Conservation (phyloP, 35 echinoderm and acorn worm species). For the Chiridota heheva region DNA sequence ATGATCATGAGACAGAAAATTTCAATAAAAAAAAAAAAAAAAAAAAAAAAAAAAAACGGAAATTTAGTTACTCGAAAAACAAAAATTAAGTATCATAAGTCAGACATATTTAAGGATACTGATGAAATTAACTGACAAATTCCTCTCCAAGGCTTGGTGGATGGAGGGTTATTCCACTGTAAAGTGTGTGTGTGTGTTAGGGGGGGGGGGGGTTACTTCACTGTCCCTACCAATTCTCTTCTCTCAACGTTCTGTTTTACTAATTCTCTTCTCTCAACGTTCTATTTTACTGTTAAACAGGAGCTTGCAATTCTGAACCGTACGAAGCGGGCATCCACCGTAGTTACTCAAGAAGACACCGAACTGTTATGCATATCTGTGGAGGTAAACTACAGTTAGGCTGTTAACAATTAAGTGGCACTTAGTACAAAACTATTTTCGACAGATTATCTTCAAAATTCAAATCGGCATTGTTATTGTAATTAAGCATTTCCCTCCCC, state of each 20-base stretch:
- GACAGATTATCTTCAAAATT: too few relatives aligned
- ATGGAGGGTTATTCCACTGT: background rate
- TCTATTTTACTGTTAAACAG: conserved; percentile 35
- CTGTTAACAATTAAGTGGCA: background rate
- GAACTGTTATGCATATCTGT: conserved; percentile 72
- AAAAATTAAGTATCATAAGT: background rate
- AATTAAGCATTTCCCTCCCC: background rate
- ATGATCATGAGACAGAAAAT: too few relatives aligned
- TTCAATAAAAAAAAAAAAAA: too few relatives aligned
- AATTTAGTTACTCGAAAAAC: too few relatives aligned
- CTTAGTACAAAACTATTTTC: background rate
- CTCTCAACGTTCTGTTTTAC: background rate
- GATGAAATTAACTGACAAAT: background rate
- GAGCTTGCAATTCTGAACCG: conserved; percentile 75
- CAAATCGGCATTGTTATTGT: background rate
- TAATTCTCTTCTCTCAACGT: background rate
- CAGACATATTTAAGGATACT: background rate
- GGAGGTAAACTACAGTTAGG: conserved; percentile 30
- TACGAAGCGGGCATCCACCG: conserved; percentile 67
- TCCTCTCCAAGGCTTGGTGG: background rate
- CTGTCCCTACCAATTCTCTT: too few relatives aligned
- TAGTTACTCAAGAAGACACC: conserved; percentile 53
- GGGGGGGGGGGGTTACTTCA: background rate
- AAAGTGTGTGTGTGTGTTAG: background rate
- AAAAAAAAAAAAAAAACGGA: too few relatives aligned